Percentiles rank a stretch among this genome's conserved stretches.
These are phyloP conservation scores for Notoglanidium macrostoma DNA, from an alignment of 2,797 vertebrate species.

Conservation along the genomic window DNA sequence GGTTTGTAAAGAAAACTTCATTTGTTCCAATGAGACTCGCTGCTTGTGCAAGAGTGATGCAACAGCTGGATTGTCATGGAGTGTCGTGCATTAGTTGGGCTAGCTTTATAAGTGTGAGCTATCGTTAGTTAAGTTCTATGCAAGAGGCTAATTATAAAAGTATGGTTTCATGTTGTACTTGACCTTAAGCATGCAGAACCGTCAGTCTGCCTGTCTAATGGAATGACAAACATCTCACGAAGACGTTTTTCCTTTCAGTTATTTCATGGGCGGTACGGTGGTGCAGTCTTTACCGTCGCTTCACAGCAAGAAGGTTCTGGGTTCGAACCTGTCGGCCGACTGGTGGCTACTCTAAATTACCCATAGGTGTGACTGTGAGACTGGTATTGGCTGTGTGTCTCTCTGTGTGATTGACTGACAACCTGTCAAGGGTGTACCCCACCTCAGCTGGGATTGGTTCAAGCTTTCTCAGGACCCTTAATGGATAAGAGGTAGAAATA, in stretches of 20 bases:
- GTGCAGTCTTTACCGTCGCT: no score
- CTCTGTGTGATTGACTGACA: no score
- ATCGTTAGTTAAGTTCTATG: not conserved
- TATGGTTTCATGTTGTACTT: not conserved
- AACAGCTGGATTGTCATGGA: conserved; percentile 2
- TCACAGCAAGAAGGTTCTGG: no score
- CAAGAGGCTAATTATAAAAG: not conserved
- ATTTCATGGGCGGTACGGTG: not conserved
- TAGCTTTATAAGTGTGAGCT: conserved; percentile 12
- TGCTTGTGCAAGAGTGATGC: not conserved
- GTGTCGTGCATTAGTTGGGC: conserved; percentile 30
- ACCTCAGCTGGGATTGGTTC: no score
- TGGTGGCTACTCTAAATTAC: no score
- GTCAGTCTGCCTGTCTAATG: not conserved
- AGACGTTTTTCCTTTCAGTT: not conserved
- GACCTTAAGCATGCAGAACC: not conserved
- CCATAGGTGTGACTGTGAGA: no score
- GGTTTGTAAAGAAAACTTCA: not conserved
- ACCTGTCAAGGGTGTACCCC: no score
- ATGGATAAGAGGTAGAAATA: no score
- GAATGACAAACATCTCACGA: not conserved
- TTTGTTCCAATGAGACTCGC: not conserved
- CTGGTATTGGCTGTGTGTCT: no score
- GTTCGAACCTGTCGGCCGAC: no score
- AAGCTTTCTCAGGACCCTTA: no score